phyloP scores from a whole-genome alignment of 2,113 vertebrate species.

The Terrapene triunguis region DNA sequence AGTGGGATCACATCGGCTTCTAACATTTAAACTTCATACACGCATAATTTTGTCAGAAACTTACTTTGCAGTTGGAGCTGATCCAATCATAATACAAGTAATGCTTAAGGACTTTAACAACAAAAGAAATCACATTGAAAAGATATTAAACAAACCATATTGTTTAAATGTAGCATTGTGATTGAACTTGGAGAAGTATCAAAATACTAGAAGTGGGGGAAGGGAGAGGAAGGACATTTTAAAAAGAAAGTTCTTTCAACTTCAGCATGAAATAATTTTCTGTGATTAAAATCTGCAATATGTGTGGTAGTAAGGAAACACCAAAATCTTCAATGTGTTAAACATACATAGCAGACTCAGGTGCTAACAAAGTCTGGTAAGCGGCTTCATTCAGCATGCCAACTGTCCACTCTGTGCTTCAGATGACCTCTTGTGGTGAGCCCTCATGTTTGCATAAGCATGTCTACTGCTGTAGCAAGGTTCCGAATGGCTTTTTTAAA shows the following conservation, averaged over 20 bases:
- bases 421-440: neutral
- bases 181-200: rapidly evolving
- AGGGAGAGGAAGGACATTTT: neutral
- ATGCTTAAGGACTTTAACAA: constrained; percentile 27
- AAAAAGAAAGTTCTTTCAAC: neutral
- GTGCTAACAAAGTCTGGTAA: rapidly evolving
- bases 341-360: neutral
- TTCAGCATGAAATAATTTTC: rapidly evolving
- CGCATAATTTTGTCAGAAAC: constrained; percentile 38
- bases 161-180: neutral
- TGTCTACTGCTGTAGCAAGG: rapidly evolving
- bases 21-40: constrained; percentile 33
- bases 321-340: neutral
- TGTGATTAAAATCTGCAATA: neutral
- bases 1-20: constrained; percentile 23
- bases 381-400: neutral
- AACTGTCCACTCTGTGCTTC: neutral
- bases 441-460: neutral
- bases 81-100: constrained; percentile 24
- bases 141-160: neutral
- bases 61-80: constrained; percentile 18
- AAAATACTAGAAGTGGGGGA: rapidly evolving
- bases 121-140: constrained; percentile 45
- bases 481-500: neutral
- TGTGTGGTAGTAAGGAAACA: neutral